Conservation (phyloP, 1,140 invertebrate species). For the Teleogryllus occipitalis region DNA sequence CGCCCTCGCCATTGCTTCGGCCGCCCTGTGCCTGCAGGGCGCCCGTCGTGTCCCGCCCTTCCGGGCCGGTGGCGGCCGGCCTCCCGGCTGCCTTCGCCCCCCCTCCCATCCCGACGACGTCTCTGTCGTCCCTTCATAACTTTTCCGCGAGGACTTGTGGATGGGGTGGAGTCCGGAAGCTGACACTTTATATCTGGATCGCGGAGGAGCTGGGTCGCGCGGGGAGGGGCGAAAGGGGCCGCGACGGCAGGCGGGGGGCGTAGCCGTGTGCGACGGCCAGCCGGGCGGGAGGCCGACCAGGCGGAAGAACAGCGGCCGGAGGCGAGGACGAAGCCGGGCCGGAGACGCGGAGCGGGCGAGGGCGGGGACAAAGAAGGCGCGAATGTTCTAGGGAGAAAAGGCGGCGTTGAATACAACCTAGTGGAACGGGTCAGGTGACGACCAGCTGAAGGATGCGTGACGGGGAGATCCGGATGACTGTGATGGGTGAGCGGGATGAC, state of each 20-base stretch:
- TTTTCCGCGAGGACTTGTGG: not conserved
- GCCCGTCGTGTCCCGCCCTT: too few species aligned
- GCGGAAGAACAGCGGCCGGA: not conserved
- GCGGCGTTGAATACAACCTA: too few species aligned
- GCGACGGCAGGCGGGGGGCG: not conserved
- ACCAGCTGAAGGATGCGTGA: too few species aligned
- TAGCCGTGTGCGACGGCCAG: not conserved
- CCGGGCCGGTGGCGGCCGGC: not conserved
- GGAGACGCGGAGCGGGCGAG: not conserved
- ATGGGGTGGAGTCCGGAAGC: not conserved
- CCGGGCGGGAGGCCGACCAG: not conserved
- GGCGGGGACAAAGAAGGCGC: too few species aligned
- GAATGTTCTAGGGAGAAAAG: too few species aligned
- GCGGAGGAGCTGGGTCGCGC: not conserved
- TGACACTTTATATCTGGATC: conserved; percentile 4
- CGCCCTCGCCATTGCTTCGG: too few species aligned
- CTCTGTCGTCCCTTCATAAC: conserved; percentile 3
- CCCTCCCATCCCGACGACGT: not conserved
- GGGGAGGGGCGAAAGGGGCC: not conserved
- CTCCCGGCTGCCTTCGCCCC: not conserved
- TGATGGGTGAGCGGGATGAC: too few species aligned
- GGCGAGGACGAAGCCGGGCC: too few species aligned
- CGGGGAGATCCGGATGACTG: too few species aligned
- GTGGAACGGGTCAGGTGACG: too few species aligned
- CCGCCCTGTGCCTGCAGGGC: too few species aligned